Conservation (phyloP, 2,113 vertebrate genomes). For the Syrmaticus mikado region DNA sequence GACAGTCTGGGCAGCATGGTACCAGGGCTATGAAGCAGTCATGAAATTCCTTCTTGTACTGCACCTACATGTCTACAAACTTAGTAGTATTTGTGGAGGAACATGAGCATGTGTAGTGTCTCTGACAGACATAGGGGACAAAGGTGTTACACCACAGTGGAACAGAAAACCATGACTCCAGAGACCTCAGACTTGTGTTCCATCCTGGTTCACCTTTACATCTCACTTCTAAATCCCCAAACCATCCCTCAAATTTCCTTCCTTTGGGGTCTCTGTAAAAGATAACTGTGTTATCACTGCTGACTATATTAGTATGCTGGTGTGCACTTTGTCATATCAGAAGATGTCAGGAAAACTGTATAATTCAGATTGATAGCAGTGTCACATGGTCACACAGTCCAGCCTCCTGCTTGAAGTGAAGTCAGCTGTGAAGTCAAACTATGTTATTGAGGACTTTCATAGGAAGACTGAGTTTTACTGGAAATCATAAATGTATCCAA, state of each 20-base stretch:
- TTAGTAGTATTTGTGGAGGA: background rate
- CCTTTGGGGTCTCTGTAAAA: background rate
- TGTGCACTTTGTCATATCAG: rapidly evolving
- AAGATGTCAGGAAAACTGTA: rapidly evolving
- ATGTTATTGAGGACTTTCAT: background rate
- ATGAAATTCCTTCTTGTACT: background rate
- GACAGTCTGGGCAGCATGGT: background rate
- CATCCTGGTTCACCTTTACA: rapidly evolving
- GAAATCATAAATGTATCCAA: background rate
- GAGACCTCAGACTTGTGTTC: background rate
- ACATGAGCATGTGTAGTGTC: rapidly evolving
- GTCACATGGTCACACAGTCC: no score
- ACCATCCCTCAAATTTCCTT: background rate
- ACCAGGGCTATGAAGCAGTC: background rate
- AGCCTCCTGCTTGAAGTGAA: background rate
- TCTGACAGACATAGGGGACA: rapidly evolving
- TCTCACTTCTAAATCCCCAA: background rate
- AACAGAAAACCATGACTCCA: background rate
- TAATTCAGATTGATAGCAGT: background rate
- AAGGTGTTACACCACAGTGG: background rate
- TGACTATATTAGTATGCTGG: background rate
- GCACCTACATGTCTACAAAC: background rate
- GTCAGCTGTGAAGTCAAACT: background rate
- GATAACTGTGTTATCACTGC: rapidly evolving
- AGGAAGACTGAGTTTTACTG: background rate